Base-by-base conservation (phyloP, 2,113 vertebrate species). In the Sinocyclocheilus anophthalmus region DNA sequence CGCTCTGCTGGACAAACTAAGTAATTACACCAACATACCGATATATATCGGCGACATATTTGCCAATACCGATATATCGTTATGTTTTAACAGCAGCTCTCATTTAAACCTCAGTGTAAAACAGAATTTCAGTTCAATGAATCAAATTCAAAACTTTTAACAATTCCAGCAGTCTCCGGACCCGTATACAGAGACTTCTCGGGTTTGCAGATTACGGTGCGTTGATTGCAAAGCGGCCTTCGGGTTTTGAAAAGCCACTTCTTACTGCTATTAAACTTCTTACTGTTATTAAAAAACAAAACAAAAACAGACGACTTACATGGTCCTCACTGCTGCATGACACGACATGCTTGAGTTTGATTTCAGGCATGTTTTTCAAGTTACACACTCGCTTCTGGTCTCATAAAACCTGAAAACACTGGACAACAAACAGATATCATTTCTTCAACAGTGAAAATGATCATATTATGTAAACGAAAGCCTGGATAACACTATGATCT, bases 311-410 rank as follows among this genome's bases (percentile, higher is more conserved):
- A 59, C 1, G 3, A 92, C 96, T 95, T 90, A 97, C 96, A n/a
- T n/a, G 81, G 88, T 97, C 96, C 84, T 97, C 95, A 76, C 94
- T 97, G 93, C 95, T 97, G 89, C 96, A 96, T 16, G 96, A 97
- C 61, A 97, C 96, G 42, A 97, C 95, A 90, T 97, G 96, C 72
- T 95, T 95, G 72, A 97, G 88, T 91, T 93, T 93, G 87, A 98
- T 97, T 92, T 97, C 96, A 30, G 96, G 96, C 96, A 97, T 96
- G 12, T 81, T 89, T 84, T 14, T 84, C 16, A 22, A 37, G n/a
- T 55, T 12, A 83, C 22, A 73, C 30, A 39, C 26, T 26, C 1
- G 42, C 5, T 14, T 69, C 8, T 13, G 59, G 3, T 18, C 59
- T 81, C 79, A 81, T 81, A 42, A 33, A 82, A 39, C 18, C 39